phyloP scores from a whole-genome alignment of 2,113 vertebrate species.

The Solea solea region DNA sequence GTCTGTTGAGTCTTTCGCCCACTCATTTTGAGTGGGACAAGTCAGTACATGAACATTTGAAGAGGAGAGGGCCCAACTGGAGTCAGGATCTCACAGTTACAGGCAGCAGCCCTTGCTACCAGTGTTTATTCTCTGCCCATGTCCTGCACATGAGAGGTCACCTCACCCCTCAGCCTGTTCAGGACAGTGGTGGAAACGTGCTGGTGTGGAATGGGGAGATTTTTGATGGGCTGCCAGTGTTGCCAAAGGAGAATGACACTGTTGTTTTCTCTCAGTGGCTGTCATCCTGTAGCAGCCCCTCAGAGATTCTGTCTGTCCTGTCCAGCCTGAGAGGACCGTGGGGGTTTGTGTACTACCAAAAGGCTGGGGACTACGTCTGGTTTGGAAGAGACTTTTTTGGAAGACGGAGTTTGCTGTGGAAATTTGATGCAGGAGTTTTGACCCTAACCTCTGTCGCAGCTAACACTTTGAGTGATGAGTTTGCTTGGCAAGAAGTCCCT shows the following conservation, averaged over 20 bases:
- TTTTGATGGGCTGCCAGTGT: conserved; percentile 85
- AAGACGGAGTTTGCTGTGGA: conserved; percentile 93
- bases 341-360: conserved; percentile 92
- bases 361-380: conserved; percentile 86
- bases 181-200: conserved; percentile 83
- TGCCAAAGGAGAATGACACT: conserved; percentile 87
- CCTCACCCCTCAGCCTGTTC: conserved; percentile 87
- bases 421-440: conserved; percentile 70
- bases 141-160: conserved; percentile 91
- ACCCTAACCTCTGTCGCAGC: conserved; percentile 85
- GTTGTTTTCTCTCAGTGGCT: conserved; percentile 81
- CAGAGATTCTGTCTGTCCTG: conserved; percentile 83
- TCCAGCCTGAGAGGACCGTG: conserved; percentile 88
- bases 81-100: conserved; percentile 77
- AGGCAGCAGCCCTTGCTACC: conserved; percentile 55
- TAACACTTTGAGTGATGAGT: conserved; percentile 9
- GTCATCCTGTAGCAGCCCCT: conserved; percentile 74
- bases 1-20: conserved; percentile 78
- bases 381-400: conserved; percentile 97
- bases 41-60: conserved; percentile 74
- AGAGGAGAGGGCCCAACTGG: conserved; percentile 85
- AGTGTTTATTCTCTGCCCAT: conserved; percentile 90
- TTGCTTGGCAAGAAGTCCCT: conserved; percentile 89
- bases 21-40: conserved; percentile 49
- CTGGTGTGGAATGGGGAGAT: conserved; percentile 96